A percentile compares a stretch with the other conserved stretches of the same genome.
These are phyloP conservation scores for Ciconia nigra DNA, from an alignment of 2,797 vertebrate genomes.

Conservation along the genomic window DNA sequence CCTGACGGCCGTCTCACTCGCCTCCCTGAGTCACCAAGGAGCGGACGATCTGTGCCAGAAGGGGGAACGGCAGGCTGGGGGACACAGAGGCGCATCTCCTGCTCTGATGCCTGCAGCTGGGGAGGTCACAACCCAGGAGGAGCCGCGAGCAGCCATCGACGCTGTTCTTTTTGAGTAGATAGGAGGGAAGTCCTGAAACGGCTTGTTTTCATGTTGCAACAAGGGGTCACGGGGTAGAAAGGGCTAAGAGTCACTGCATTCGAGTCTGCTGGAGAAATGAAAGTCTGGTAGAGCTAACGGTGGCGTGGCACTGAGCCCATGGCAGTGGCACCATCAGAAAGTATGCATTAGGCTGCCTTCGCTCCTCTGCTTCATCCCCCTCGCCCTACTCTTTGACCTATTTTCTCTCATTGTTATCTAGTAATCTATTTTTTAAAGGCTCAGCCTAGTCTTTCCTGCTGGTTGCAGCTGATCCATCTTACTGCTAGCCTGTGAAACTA, in stretches of 20 bases:
- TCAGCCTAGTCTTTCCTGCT: slow-evolving; percentile 16
- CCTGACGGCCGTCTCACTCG: rapidly evolving
- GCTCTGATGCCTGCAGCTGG: background rate
- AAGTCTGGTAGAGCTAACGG: background rate
- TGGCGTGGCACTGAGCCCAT: background rate
- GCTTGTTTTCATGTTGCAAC: background rate
- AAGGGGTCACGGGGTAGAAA: background rate
- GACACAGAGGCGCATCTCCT: rapidly evolving
- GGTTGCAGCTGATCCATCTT: slow-evolving; percentile 28
- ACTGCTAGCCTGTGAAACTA: background rate
- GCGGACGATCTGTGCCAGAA: background rate
- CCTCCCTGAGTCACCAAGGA: background rate
- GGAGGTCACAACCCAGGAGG: background rate
- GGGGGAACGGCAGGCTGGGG: background rate
- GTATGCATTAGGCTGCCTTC: background rate
- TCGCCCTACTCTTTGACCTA: slow-evolving; percentile 45
- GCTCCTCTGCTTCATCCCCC: background rate
- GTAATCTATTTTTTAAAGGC: slow-evolving; percentile 50
- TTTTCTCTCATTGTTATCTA: slow-evolving; percentile 49
- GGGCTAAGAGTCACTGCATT: background rate
- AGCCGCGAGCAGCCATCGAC: background rate
- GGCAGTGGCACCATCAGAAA: background rate
- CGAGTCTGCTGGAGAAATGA: background rate
- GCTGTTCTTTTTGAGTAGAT: background rate
- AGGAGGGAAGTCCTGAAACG: background rate